A percentile compares a stretch with the other conserved stretches of the same genome.
Evolutionary conservation across 2,797 vertebrate genomes (phyloP).

Genomic region (Gymnoscopelus braueri): DNA sequence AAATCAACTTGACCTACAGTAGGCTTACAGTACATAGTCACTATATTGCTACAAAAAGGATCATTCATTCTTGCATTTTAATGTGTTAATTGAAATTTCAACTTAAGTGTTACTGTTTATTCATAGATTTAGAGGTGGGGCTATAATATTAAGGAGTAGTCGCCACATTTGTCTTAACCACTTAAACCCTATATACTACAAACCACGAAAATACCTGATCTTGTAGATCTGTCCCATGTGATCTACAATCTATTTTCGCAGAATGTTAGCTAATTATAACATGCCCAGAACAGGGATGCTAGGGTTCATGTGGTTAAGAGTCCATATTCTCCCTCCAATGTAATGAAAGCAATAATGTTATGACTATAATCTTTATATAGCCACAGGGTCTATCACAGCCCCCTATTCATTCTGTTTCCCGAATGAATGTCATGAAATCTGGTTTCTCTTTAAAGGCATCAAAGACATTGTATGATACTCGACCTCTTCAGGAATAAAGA

Average conservation of each 20-base stretch:
- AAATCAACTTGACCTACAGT: conserved; percentile 47
- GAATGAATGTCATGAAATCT: conserved; percentile 73
- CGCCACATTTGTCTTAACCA: conserved; percentile 61
- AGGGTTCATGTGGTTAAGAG: conserved; percentile 35
- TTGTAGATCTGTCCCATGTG: no score
- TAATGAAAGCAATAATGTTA: conserved; percentile 82
- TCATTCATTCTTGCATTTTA: conserved; percentile 20
- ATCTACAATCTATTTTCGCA: no score
- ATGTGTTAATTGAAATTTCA: conserved; percentile 62
- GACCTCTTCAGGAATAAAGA: conserved; percentile 81
- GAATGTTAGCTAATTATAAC: conserved; percentile 2
- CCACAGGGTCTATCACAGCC: conserved; percentile 71
- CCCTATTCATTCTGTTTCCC: conserved; percentile 67
- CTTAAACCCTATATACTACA: no score
- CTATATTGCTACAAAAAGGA: conserved; percentile 13
- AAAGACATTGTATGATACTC: conserved; percentile 76
- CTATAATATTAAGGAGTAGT: conserved; percentile 52
- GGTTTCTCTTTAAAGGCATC: conserved; percentile 72
- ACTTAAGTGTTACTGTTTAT: conserved; percentile 75
- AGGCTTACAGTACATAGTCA: conserved; percentile 41
- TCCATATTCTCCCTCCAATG: conserved; percentile 68
- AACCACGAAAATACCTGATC: no score
- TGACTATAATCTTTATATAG: conserved; percentile 76
- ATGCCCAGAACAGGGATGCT: no score
- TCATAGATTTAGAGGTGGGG: conserved; percentile 59